Percentiles rank a stretch among this genome's conserved stretches.
Conservation (phyloP, 1,140 invertebrate genomes). For the Drosophila serrata region DNA sequence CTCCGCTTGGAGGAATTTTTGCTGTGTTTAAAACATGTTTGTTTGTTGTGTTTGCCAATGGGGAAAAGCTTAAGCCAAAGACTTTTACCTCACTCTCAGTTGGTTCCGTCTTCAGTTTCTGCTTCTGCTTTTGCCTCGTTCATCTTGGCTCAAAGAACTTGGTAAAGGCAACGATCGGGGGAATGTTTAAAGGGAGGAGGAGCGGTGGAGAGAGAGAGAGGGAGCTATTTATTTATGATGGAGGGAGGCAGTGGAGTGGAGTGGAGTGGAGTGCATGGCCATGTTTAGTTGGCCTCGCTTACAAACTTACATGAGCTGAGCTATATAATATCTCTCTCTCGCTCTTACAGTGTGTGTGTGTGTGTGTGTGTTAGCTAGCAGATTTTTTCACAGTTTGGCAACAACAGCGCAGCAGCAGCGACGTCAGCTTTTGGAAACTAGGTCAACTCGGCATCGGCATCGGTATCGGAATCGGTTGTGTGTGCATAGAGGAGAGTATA, state of each 20-base stretch:
- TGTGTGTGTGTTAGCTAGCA: conserved; percentile 31
- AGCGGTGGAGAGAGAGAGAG: not conserved
- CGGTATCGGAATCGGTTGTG: conserved; percentile 21
- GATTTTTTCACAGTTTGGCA: conserved; percentile 69
- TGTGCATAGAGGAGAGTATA: conserved; percentile 42
- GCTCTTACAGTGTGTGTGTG: not conserved
- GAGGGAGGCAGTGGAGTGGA: not conserved
- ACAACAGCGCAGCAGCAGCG: conserved; percentile 50
- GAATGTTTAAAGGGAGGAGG: not conserved
- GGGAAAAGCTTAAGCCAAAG: conserved; percentile 12
- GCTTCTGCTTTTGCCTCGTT: not conserved
- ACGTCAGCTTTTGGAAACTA: conserved; percentile 63
- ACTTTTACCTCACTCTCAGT: conserved; percentile 7
- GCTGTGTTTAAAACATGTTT: conserved; percentile 20
- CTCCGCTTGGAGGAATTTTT: not conserved
- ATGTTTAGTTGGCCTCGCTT: conserved; percentile 42
- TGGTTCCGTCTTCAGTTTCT: not conserved
- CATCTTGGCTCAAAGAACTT: conserved; percentile 16
- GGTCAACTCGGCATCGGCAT: conserved; percentile 52
- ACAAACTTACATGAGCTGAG: conserved; percentile 27
- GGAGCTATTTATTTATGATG: not conserved
- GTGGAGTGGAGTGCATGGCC: conserved; percentile 16
- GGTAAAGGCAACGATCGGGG: conserved; percentile 1
- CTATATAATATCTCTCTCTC: conserved; percentile 7
- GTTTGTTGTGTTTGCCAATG: conserved; percentile 14